These are phyloP conservation scores for Trachelus tabidus DNA, from an alignment of 2,888 invertebrate species.

Conservation along the genomic window DNA sequence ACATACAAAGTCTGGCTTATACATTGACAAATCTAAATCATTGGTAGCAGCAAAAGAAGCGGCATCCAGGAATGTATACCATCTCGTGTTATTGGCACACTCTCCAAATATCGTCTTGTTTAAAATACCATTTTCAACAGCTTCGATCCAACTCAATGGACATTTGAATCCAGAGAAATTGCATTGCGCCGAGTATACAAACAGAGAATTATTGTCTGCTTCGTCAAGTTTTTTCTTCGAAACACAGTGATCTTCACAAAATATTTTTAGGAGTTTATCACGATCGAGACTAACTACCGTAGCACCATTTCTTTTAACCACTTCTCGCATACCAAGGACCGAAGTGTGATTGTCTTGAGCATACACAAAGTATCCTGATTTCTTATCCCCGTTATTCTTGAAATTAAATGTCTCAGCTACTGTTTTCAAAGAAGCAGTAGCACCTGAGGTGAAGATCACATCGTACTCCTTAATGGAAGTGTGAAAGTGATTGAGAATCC, in stretches of 20 bases:
- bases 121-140: slow-evolving; percentile 72
- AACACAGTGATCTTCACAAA: slow-evolving; percentile 58
- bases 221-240: slow-evolving; percentile 14
- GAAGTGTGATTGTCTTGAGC: slow-evolving; percentile 95
- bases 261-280: slow-evolving; percentile 69
- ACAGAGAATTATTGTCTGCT: slow-evolving; percentile 69
- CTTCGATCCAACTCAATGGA: slow-evolving; percentile 78
- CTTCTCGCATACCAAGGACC: slow-evolving; percentile 89
- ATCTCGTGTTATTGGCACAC: slow-evolving; percentile 68
- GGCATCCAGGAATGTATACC: slow-evolving; percentile 88
- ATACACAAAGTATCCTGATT: slow-evolving; percentile 79
- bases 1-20: slow-evolving; percentile 88
- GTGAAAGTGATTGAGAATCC: slow-evolving; percentile 87
- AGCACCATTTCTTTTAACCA: slow-evolving; percentile 71
- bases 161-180: slow-evolving; percentile 95
- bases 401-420: slow-evolving; percentile 86
- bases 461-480: slow-evolving; percentile 83
- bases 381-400: slow-evolving; percentile 19
- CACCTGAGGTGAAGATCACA: slow-evolving; percentile 93
- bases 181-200: slow-evolving; percentile 92
- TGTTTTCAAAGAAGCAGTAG: slow-evolving; percentile 88
- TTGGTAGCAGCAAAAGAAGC: slow-evolving; percentile 85
- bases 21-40: slow-evolving; percentile 76
- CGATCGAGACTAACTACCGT: slow-evolving; percentile 71
- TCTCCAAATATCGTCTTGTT: slow-evolving; percentile 63